These are phyloP conservation scores for Chlorodrepanis virens DNA, from an alignment of 2,113 vertebrate species.

Conservation along the genomic window DNA sequence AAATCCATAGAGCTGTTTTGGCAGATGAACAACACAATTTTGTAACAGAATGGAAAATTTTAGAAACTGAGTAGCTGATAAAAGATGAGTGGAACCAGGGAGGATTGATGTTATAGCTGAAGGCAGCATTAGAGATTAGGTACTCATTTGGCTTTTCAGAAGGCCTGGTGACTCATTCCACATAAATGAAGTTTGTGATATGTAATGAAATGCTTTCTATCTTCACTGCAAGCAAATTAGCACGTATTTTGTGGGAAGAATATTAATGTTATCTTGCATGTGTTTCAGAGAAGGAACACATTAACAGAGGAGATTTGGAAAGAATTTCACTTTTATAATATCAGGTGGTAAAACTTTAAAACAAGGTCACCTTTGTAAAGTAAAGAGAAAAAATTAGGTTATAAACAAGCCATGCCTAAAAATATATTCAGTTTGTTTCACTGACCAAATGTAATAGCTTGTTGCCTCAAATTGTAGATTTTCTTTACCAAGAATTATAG, in stretches of 20 bases:
- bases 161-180: conserved; percentile 72
- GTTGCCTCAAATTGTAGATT: conserved; percentile 54
- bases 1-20: conserved; percentile 64
- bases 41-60: conserved; percentile 60
- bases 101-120: conserved; percentile 70
- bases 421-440: conserved; percentile 65
- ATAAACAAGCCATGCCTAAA: conserved; percentile 74
- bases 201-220: conserved; percentile 80
- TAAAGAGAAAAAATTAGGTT: conserved; percentile 71
- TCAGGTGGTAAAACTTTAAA: conserved; percentile 72
- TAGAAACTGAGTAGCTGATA: conserved; percentile 59
- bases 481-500: conserved; percentile 33
- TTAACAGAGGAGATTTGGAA: conserved; percentile 70
- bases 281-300: conserved; percentile 69
- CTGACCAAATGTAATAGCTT: conserved; percentile 44
- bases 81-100: conserved; percentile 61
- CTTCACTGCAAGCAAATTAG: conserved; percentile 77
- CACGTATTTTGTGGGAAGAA: conserved; percentile 73
- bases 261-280: conserved; percentile 75
- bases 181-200: conserved; percentile 81
- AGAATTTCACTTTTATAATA: conserved; percentile 72
- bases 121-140: conserved; percentile 71
- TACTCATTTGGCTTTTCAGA: conserved; percentile 74
- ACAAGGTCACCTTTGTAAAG: conserved; percentile 76
- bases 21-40: conserved; percentile 66